A percentile compares a stretch with the other conserved stretches of the same genome.
These are phyloP conservation scores for Eufriesea mexicana DNA, from an alignment of 1,140 invertebrate genomes.

Conservation along the genomic window DNA sequence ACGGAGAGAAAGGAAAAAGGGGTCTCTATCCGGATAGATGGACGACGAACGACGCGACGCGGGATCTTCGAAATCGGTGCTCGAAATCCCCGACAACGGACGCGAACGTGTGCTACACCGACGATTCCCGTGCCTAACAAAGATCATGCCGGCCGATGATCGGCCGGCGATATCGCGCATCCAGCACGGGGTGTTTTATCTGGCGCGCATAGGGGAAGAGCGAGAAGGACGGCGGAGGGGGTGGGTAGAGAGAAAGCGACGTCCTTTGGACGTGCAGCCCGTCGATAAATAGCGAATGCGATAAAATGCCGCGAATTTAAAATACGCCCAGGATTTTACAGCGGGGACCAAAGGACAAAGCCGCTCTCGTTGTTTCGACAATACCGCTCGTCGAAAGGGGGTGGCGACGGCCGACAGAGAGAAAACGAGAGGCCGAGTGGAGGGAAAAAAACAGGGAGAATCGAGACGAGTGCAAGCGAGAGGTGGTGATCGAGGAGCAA, in stretches of 20 bases:
- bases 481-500: conserved; percentile 22
- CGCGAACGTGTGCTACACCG: conserved; percentile 16
- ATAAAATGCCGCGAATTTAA: conserved; percentile 72
- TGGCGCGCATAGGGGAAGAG: conserved; percentile 22
- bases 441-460: conserved; percentile 40
- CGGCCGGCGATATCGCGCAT: conserved; percentile 47
- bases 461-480: conserved; percentile 33
- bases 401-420: conserved; percentile 61
- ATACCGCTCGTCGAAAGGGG: conserved; percentile 70
- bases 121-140: conserved; percentile 38
- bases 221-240: conserved; percentile 25
- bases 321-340: conserved; percentile 71
- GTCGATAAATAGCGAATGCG: conserved; percentile 71
- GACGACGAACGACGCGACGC: background rate
- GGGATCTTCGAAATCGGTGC: conserved; percentile 27
- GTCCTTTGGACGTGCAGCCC: conserved; percentile 68
- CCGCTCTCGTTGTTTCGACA: conserved; percentile 72
- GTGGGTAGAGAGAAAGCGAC: conserved; percentile 52
- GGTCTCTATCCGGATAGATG: background rate
- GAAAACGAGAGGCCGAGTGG: conserved; percentile 47
- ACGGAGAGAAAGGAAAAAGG: background rate
- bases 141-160: conserved; percentile 61
- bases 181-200: conserved; percentile 58
- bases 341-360: conserved; percentile 71
- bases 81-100: background rate